Evolutionary conservation across 2,113 vertebrate species (phyloP).

Genomic region (Plectropomus leopardus): DNA sequence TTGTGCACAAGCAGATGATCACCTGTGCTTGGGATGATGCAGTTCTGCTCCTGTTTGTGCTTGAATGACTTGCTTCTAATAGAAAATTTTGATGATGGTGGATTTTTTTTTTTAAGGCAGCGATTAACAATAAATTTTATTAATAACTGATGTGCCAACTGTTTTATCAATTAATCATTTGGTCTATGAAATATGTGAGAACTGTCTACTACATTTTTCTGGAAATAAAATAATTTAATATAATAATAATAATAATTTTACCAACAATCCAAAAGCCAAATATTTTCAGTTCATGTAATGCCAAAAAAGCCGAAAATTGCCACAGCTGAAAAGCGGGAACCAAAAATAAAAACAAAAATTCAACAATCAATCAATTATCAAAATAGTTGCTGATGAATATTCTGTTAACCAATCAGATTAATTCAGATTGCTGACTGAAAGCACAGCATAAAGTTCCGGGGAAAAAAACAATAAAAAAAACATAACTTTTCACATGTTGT

Average conservation of each 20-base stretch:
- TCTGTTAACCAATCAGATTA: neutral
- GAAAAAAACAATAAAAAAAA: neutral
- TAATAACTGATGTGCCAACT: neutral
- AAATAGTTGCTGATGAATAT: neutral
- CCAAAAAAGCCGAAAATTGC: neutral
- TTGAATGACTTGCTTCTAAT: slow-evolving; percentile 2
- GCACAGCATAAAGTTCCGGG: neutral
- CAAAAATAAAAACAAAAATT: too few species aligned
- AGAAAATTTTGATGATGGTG: neutral
- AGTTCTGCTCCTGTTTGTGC: slow-evolving; percentile 3
- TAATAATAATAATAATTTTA: too few species aligned
- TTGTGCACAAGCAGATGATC: neutral
- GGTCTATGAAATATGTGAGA: neutral
- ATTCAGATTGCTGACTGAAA: slow-evolving; percentile 8
- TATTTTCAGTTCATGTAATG: neutral
- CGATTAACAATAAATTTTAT: neutral
- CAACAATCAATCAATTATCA: too few species aligned
- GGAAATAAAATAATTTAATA: too few species aligned
- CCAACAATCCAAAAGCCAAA: neutral
- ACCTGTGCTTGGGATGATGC: neutral
- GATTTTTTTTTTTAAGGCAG: neutral
- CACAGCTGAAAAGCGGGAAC: neutral
- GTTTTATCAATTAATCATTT: neutral
- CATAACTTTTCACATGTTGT: neutral
- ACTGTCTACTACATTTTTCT: neutral